phyloP scores from a whole-genome alignment of 2,888 invertebrate species.

The Pilophorus perplexus region DNA sequence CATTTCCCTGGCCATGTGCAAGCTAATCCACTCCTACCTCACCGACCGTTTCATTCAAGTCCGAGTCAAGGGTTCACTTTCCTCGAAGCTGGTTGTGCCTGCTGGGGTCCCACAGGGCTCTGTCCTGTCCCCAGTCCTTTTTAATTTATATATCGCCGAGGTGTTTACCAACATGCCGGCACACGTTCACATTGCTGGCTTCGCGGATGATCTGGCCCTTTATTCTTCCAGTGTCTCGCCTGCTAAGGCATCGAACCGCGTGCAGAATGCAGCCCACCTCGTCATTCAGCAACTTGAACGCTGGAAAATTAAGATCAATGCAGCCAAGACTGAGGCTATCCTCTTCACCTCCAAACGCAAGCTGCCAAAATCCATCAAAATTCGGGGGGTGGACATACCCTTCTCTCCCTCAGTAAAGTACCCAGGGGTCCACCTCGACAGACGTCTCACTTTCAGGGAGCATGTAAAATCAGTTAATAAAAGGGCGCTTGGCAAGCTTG shows the following conservation, averaged over 20 bases:
- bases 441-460: not conserved
- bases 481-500: not conserved
- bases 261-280: slow-evolving; percentile 1
- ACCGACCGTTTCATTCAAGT: too few species aligned
- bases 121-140: too few species aligned
- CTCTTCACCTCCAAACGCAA: not conserved
- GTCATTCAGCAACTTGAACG: too few species aligned
- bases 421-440: not conserved
- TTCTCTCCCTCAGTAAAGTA: not conserved
- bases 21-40: too few species aligned
- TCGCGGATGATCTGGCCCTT: not conserved
- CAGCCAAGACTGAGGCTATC: not conserved
- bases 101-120: not conserved
- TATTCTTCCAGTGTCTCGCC: not conserved
- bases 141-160: not conserved
- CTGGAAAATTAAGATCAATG: too few species aligned
- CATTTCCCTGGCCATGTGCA: too few species aligned
- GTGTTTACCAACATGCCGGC: not conserved
- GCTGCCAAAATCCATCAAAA: not conserved
- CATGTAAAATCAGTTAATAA: not conserved
- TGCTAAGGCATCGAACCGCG: not conserved
- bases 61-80: too few species aligned
- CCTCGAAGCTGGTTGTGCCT: too few species aligned
- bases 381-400: not conserved
- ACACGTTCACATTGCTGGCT: not conserved